These are phyloP conservation scores for Porites lutea DNA, from an alignment of 64 coral and sea anemone species.

Conservation along the genomic window DNA sequence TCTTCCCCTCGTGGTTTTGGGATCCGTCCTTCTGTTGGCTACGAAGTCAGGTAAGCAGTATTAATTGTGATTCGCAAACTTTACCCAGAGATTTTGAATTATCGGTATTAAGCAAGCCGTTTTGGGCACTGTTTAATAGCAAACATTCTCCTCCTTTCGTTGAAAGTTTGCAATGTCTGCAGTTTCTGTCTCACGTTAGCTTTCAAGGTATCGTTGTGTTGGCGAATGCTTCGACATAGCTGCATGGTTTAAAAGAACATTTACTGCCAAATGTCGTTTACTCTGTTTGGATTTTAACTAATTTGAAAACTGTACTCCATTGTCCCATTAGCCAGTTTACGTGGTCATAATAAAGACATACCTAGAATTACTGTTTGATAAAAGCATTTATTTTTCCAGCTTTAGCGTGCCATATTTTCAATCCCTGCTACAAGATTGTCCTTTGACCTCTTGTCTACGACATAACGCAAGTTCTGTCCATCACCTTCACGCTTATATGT, in stretches of 20 bases:
- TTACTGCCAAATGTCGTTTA: neutral
- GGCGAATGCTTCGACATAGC: neutral
- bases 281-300: neutral
- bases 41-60: slow-evolving; percentile 10
- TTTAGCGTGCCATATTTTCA: neutral
- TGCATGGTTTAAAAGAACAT: neutral
- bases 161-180: neutral
- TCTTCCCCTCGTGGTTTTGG: neutral
- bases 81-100: neutral
- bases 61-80: neutral
- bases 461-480: slow-evolving; percentile 18
- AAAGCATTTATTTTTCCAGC: neutral
- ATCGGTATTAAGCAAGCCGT: neutral
- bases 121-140: neutral
- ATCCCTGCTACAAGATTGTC: slow-evolving; percentile 7
- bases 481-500: no score
- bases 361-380: slow-evolving; percentile 4
- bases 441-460: slow-evolving; percentile 20
- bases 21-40: neutral
- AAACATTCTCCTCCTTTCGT: neutral
- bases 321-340: neutral
- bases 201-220: neutral
- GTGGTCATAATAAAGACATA: neutral
- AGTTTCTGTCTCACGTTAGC: neutral
- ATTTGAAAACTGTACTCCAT: neutral